Base-by-base conservation (phyloP, 2,888 invertebrate genomes). In the Troides aeacus region DNA sequence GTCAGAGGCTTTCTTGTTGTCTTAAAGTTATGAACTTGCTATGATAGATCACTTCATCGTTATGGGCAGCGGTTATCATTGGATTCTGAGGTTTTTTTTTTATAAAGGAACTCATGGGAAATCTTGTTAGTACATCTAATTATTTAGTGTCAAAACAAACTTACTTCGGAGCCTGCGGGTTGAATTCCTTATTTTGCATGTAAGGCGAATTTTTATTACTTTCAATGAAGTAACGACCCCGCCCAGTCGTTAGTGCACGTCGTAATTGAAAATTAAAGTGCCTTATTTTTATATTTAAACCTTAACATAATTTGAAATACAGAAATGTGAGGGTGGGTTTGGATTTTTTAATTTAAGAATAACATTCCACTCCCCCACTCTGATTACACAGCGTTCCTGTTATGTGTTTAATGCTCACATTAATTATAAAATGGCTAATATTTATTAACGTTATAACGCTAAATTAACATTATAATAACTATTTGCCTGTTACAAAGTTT, bases 221-320 rank as follows among this genome's bases (percentile, higher is more conserved):
- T 67, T 67, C 61, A 70, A 70, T 70, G 67, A 70, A 67, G 70
- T 70, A 67, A 70, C 70, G 57, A 61, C 66, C 67, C 59, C 67
- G 70, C 67, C 70, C 53, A 70, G 70, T 70, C 64, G 70, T 70
- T 70, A 70, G 70, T 70, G 67, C 57, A 70, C 67, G 66, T 56
- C 60, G 64, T 70, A 67, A 70, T 67, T 70, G 67, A 67, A 70
- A 70, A 67, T 64, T 67, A 67, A 67, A 70, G 46, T 64, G 56
- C 56, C 56, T 12, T n/a, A 64, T 70, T 70, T 64, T 64, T 63
- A 18, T 65, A 23, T 57, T 65, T 65, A 58, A 62, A 62, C 62
- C n/a, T 36, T 39, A 58, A 56, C 23, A 4, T 39, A 23, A 66
- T 23, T 39, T 62, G 23, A 17, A 12, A 59, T 42, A 60, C 24